Evolutionary conservation across 2,888 invertebrate species (phyloP), one percentile per base, ranked within the genome.

Genomic region (Cephus rjabovi): DNA sequence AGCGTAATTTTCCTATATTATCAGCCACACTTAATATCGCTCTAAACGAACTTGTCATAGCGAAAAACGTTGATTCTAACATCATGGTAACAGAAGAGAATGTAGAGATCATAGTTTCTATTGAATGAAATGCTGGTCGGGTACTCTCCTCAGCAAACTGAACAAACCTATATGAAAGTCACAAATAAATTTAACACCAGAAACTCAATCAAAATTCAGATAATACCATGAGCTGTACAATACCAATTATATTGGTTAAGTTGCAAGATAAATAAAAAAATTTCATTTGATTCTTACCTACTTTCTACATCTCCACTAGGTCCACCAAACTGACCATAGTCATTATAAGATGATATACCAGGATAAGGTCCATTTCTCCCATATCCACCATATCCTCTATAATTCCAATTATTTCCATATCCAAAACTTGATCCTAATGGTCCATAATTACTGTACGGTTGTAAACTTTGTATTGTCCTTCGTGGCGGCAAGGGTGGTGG

Each of bases 11-110:
- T 4, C 97, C 96, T 90, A 99, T 96, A 92, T 99, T 98, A 84
- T 99, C 98, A 11, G 98, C 98, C 1, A 99, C 98, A 79, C 98
- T 98, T 76, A 99, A 93, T 82, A 99, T 97, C 76, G 99, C 99
- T 86, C 97, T 94, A 90, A 99, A 99, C 0, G 99, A 98, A 91
- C 97, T 98, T 33, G 98, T 97, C 88, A 99, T 94, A 4, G 99
- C 98, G 90, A 97, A 97, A 91, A 98, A 98, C 73, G 99, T 98
- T 34, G 98, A 98, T 89, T 99, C 99, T 78, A 99, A 92, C 98
- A 99, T 98, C 94, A 98, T 97, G 3, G 98, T 97, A 3, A 99
- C 95, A 76, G 99, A 98, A 31, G 96, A 96, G 83, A 99, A 97
- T 0, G 99, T 98, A 84, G 96, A 95, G 3, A 98, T 97, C 33